These are phyloP conservation scores for Sphaerophoria taeniata DNA, from an alignment of 2,888 invertebrate species.

Conservation along the genomic window DNA sequence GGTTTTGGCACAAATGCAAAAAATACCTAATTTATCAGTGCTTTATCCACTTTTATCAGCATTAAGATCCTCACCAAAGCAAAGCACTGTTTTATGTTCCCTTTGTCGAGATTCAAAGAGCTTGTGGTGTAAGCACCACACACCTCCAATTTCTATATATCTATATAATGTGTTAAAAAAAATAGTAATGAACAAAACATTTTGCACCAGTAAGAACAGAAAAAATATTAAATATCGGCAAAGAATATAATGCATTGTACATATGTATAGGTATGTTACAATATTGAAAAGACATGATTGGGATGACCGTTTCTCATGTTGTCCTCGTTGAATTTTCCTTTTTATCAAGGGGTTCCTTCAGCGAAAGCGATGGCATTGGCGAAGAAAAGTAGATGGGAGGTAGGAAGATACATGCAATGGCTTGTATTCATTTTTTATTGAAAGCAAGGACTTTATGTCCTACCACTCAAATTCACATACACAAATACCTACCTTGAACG, in stretches of 20 bases:
- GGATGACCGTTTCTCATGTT: constrained; percentile 60
- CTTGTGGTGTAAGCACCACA: too few species aligned
- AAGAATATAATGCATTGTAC: constrained; percentile 46
- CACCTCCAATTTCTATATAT: too few species aligned
- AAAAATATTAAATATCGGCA: constrained; percentile 57
- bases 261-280: constrained; percentile 40
- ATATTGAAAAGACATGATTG: constrained; percentile 63
- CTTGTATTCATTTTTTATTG: constrained; percentile 69
- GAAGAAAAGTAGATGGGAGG: constrained; percentile 1
- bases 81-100: too few species aligned
- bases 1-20: too few species aligned
- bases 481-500: constrained; percentile 40
- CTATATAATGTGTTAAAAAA: background rate
- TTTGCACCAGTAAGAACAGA: background rate
- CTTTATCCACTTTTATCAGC: too few species aligned
- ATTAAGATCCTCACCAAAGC: too few species aligned
- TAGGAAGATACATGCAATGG: constrained; percentile 41
- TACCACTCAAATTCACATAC: constrained; percentile 64
- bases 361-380: background rate
- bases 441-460: constrained; percentile 69
- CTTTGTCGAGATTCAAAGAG: too few species aligned
- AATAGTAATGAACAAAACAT: constrained; percentile 13
- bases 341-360: constrained; percentile 18
- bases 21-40: too few species aligned
- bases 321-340: constrained; percentile 31